A percentile compares a stretch with the other conserved stretches of the same genome.
phyloP scores from a whole-genome alignment of 2,888 invertebrate species.

The Dynastes tityus region DNA sequence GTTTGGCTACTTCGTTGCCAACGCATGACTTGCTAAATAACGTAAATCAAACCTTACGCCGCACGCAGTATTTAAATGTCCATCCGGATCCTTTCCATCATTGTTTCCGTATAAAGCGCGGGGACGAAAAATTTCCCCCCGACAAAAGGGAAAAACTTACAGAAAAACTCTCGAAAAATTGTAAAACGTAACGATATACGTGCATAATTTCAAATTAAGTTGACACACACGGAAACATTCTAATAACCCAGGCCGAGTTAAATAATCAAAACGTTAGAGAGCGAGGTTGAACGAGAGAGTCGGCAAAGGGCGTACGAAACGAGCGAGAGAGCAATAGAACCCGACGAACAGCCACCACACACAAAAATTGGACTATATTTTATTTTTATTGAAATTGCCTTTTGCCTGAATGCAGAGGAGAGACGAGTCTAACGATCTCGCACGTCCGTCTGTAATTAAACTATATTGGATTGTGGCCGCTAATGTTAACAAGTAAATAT shows the following conservation, averaged over 20 bases:
- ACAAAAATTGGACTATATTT: slow-evolving; percentile 53
- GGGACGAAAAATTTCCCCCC: too few relatives aligned
- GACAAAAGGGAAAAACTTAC: too few relatives aligned
- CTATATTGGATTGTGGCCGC: slow-evolving; percentile 59
- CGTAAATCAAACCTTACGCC: slow-evolving; percentile 28
- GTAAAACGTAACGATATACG: slow-evolving; percentile 47
- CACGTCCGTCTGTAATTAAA: slow-evolving; percentile 60
- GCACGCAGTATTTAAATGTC: slow-evolving; percentile 13
- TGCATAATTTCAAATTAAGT: slow-evolving; percentile 52
- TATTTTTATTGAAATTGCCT: slow-evolving; percentile 59
- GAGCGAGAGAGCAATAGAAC: slow-evolving; percentile 35
- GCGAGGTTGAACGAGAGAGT: slow-evolving; percentile 15
- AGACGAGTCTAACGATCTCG: slow-evolving; percentile 56
- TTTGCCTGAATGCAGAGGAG: slow-evolving; percentile 55
- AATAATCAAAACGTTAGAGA: slow-evolving; percentile 51
- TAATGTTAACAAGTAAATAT: slow-evolving; percentile 62
- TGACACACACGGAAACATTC: slow-evolving; percentile 51
- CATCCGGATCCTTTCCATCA: slow-evolving; percentile 33
- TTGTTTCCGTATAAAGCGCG: background rate
- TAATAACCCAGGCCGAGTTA: slow-evolving; percentile 52
- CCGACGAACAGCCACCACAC: slow-evolving; percentile 45
- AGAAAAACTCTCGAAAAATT: slow-evolving; percentile 46
- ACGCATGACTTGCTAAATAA: slow-evolving; percentile 3
- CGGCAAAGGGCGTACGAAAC: background rate
- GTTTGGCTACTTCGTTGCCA: slow-evolving; percentile 5